phyloP scores from a whole-genome alignment of 2,797 vertebrate species.

The Novumbra hubbsi region DNA sequence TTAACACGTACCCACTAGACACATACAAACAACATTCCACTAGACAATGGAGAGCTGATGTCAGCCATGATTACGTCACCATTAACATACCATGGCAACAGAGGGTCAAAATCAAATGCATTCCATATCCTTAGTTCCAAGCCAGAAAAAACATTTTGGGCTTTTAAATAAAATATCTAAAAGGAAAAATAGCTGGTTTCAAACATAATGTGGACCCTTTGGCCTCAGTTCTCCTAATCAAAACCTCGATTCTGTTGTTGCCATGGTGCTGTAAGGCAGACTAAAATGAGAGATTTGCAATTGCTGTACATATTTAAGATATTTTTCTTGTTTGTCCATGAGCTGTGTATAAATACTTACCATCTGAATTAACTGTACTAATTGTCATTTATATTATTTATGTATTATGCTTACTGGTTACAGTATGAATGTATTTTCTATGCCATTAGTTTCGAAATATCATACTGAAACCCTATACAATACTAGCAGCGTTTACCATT shows the following conservation, averaged over 20 bases:
- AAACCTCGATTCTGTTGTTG: conserved; percentile 18
- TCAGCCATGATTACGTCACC: neutral
- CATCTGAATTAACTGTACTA: no score
- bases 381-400: no score
- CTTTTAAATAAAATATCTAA: neutral
- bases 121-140: neutral
- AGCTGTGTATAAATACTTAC: no score
- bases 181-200: neutral
- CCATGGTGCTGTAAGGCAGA: no score
- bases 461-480: no score
- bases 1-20: neutral
- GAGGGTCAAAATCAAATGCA: neutral
- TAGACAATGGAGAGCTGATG: neutral
- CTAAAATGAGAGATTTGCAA: no score
- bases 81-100: neutral
- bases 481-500: no score
- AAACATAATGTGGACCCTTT: conserved; percentile 6
- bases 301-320: no score
- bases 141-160: neutral
- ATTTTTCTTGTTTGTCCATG: no score
- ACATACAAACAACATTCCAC: neutral
- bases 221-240: conserved; percentile 13
- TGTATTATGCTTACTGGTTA: no score
- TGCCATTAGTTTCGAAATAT: no score
- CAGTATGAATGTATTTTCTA: no score